Evolutionary conservation across 2,888 invertebrate species (phyloP), one percentile per base, ranked within the genome.

Genomic region (Lymantria monacha): DNA sequence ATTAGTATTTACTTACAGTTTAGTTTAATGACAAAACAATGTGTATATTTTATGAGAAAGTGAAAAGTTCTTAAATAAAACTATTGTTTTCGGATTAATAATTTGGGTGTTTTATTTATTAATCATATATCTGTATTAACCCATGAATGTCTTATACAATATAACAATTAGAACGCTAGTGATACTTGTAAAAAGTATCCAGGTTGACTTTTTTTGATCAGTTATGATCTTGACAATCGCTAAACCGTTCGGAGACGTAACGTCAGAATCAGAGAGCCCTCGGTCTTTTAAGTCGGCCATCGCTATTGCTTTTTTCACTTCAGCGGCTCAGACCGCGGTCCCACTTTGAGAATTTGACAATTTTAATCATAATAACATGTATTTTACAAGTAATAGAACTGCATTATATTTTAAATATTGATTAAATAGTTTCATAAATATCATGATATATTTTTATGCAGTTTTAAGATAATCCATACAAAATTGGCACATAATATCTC

Each of bases 11-110:
- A 91, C 91, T 90, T 90, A 89, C 89, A 87, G 81, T 90, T 90
- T 91, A 91, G 90, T 91, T 90, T 88, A 89, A 87, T 87, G 87
- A 88, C 87, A 90, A 89, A 90, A 90, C 90, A 91, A 90, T 90
- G 91, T 91, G 91, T 91, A 91, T 91, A 91, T 91, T 90, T 91
- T 91, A 91, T 90, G 91, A 91, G 84, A 89, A 89, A 88, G 85
- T 87, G 87, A 89, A 88, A 88, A 87, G 87, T 90, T 90, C 90
- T 90, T 90, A 89, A 91, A 91, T 91, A 91, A 90, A 91, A 91
- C 91, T 89, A 91, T 91, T 91, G 91, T 91, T 91, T 91, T 91
- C 91, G 91, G 91, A 91, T 91, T 91, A 91, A 86, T 82, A 83
- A 70, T 80, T 61, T 72, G 70, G 48, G 81, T 74, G 90, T 91